Evolutionary conservation across 1,140 invertebrate genomes (phyloP), one percentile per base, ranked within the genome.

Genomic region (Piezodorus guildinii): DNA sequence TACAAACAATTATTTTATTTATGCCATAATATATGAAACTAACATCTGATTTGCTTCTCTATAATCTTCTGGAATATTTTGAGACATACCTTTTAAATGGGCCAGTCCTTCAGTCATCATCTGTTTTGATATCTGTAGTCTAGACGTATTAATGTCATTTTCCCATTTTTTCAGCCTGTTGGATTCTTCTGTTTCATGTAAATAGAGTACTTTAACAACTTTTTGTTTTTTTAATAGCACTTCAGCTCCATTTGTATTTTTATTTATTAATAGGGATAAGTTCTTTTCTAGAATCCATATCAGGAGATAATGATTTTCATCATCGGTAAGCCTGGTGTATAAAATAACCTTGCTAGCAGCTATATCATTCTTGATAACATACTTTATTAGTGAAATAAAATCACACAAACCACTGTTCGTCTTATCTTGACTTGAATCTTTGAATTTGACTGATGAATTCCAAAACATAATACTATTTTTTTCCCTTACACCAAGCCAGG

Each of bases 271-370:
- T 3, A 62, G 14, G 3, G 30, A 15, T 25, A 62, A 54, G 17
- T 34, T 17, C 19, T 62, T 62, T 43, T 62, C 62, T 17, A 62
- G 52, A 17, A 62, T 17, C 62, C 62, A 62, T 2, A 62, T 8
- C n/a, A 62, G 34, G 8, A 62, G 21, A 54, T 62, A 52, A 17
- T 52, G 3, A 3, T 2, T 39, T 39, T 60, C 30, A 16, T 43
- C 30, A 52, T 21, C 54, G 9, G 15, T 17, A 17, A 51, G 39
- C 15, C 21, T 51, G n/a, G 16, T 2, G 10, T 52, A 15, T 15
- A 62, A 30, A 52, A 62, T 34, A 17, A 62, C 54, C 52, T 52
- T 62, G 12, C 17, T 52, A 34, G 54, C 14, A 43, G 16, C 23
- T 51, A 30, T 25, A 17, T 62, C 27, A 34, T 30, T 30, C 21